Percentiles rank a stretch among this genome's conserved stretches.
These are phyloP conservation scores for Pseudanteris insignis DNA, from an alignment of 2,888 invertebrate genomes.

Conservation along the genomic window DNA sequence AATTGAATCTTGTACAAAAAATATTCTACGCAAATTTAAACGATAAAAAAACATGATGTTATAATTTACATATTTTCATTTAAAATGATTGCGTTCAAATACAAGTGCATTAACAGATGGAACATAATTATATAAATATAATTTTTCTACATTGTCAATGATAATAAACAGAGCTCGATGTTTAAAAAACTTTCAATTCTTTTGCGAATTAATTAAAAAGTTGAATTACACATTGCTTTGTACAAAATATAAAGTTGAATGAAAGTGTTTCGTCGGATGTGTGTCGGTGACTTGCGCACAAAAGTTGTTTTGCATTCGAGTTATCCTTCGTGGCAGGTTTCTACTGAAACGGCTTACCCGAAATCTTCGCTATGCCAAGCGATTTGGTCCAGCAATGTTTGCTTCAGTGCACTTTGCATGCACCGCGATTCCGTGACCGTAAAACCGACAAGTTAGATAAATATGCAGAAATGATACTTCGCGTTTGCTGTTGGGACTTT, in stretches of 20 bases:
- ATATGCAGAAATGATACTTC: constrained; percentile 41
- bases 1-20: too few relatives aligned
- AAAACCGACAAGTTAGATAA: constrained; percentile 45
- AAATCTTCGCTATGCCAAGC: constrained; percentile 34
- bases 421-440: constrained; percentile 32
- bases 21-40: too few relatives aligned
- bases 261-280: background rate
- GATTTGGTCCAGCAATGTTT: constrained; percentile 36
- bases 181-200: too few relatives aligned
- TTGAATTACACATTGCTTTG: background rate
- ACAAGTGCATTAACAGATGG: too few relatives aligned
- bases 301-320: constrained; percentile 38
- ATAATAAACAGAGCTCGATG: too few relatives aligned
- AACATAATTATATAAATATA: too few relatives aligned
- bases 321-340: constrained; percentile 30
- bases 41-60: too few relatives aligned
- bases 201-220: background rate
- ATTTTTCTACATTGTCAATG: too few relatives aligned
- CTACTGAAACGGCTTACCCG: constrained; percentile 32
- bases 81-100: too few relatives aligned
- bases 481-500: constrained; percentile 43
- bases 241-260: too few relatives aligned
- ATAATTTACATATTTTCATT: too few relatives aligned
- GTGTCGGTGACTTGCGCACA: constrained; percentile 17
- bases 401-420: constrained; percentile 45